Base-by-base conservation (phyloP, 2,888 invertebrate species). In the Neuroscelio doddi region DNA sequence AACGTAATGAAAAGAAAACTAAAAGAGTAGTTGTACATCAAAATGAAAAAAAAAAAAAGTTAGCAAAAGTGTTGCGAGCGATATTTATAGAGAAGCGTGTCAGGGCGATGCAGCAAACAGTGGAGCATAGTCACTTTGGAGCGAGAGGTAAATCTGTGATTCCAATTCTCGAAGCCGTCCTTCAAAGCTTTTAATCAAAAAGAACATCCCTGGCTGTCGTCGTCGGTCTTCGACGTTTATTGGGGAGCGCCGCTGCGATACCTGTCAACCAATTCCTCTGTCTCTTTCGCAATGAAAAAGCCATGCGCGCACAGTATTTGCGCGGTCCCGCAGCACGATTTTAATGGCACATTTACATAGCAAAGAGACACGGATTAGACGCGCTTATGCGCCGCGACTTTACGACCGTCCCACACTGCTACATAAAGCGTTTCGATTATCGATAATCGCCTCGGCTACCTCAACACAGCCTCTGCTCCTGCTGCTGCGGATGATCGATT, bases 121-220 rank as follows among this genome's bases (percentile, higher is more conserved):
- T n/a, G n/a, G n/a, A n/a, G n/a, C n/a, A n/a, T n/a, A n/a, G n/a
- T n/a, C n/a, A n/a, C n/a, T n/a, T n/a, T n/a, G n/a, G n/a, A 14
- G 26, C 45, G 55, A 14, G 21, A 41, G 45, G 34, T 49, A 56
- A 65, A 65, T 65, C 65, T 59, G 58, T 53, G 68, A 65, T 68
- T 59, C 59, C 64, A 68, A 62, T 68, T 68, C 45, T 38, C 63
- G 50, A 42, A 53, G 58, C 52, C 55, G 62, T 62, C 62, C 57
- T 62, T 64, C 62, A 49, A 64, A 67, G 64, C 67, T 61, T 64
- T 67, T 62, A 64, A 69, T 69, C 59, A 64, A 69, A 66, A 68
- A 55, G 64, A 66, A 64, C 64, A 64, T 49, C 44, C 50, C 55
- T 36, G 41, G 39, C 42, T 52, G 52, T 57, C 21, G n/a, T 36